Evolutionary conservation across 2,113 vertebrate genomes (phyloP).

Genomic region (Gallinago media): DNA sequence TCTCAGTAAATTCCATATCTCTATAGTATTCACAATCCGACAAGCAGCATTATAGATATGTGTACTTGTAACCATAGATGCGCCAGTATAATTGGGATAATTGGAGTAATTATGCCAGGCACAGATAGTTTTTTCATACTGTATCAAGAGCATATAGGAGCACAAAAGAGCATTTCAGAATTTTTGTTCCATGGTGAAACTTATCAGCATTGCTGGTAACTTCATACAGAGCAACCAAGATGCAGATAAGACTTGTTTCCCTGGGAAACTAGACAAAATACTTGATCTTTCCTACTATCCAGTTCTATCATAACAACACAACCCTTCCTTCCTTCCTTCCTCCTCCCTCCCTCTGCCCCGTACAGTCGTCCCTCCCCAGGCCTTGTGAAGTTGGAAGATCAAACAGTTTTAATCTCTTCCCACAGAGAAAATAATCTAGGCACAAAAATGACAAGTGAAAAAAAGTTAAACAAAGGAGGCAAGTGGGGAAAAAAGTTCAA

Average conservation of each 20-base stretch:
- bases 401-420: conserved; percentile 8
- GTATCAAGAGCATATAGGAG: conserved; percentile 26
- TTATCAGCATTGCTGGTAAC: conserved; percentile 31
- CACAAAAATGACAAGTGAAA: background rate
- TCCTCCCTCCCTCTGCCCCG: background rate
- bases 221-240: conserved; percentile 49
- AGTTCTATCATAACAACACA: conserved; percentile 35
- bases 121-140: background rate
- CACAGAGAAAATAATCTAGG: conserved; percentile 20
- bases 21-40: background rate
- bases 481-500: background rate
- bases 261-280: conserved; percentile 32
- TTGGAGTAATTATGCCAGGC: background rate
- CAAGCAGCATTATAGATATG: background rate
- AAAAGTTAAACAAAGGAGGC: background rate
- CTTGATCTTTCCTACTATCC: conserved; percentile 35
- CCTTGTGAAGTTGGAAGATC: conserved; percentile 12
- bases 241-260: conserved; percentile 49
- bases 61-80: background rate
- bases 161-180: conserved; percentile 25
- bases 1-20: background rate
- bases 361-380: background rate
- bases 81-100: background rate
- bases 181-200: background rate
- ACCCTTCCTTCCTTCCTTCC: conserved; percentile 50